Conservation (phyloP, 2,797 vertebrate species). For the Chloroceryle inda region DNA sequence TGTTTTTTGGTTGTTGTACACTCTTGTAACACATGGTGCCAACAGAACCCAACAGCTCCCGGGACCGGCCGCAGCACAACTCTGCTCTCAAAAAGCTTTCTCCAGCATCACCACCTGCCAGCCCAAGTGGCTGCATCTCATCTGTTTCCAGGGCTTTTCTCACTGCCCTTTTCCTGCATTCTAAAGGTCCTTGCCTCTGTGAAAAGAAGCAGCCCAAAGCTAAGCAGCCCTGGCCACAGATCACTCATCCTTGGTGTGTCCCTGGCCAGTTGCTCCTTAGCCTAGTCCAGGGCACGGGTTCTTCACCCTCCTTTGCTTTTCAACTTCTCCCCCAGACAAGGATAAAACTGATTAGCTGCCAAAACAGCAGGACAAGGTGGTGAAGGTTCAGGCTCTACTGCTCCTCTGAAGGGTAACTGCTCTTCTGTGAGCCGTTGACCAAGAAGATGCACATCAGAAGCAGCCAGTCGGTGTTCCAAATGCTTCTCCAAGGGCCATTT, state of each 20-base stretch:
- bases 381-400: not conserved
- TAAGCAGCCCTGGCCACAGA: not conserved
- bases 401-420: constrained; percentile 39
- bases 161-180: not conserved
- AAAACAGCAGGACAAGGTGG: not conserved
- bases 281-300: not conserved
- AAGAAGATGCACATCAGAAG: not conserved
- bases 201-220: not conserved
- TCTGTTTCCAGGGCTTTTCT: not conserved
- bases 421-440: not conserved
- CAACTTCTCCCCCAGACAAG: not conserved
- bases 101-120: not conserved
- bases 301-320: not conserved
- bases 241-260: not conserved
- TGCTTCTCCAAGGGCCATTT: not conserved
- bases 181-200: not conserved
- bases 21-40: not conserved
- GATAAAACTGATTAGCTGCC: not conserved
- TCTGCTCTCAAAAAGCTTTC: not conserved
- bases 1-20: accelerated
- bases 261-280: not conserved
- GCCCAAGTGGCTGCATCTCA: not conserved
- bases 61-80: too few relatives aligned
- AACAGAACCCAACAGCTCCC: not conserved
- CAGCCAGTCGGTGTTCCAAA: not conserved